phyloP scores from a whole-genome alignment of 2,113 vertebrate genomes.

The Myrmecophaga tridactyla region DNA sequence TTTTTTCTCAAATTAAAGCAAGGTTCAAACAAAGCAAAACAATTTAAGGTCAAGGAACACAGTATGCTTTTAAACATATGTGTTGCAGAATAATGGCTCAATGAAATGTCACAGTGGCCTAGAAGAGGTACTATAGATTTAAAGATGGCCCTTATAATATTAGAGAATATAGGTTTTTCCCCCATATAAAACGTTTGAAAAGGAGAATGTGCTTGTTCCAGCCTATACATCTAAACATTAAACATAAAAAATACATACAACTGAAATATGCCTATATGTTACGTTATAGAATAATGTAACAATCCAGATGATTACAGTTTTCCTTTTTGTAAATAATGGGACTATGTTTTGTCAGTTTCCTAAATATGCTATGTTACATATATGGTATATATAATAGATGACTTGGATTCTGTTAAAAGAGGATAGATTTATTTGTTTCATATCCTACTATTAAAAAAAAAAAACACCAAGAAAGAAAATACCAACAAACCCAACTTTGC shows the following conservation, averaged over 20 bases:
- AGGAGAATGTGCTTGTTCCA: not conserved
- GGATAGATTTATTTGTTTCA: not conserved
- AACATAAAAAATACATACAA: not conserved
- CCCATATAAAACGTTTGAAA: not conserved
- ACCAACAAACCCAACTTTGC: not conserved
- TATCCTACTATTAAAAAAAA: not conserved
- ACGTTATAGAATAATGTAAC: not conserved
- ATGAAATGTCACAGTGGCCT: not conserved
- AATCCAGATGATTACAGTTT: not conserved
- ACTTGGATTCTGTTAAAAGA: not conserved
- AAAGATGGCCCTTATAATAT: not conserved
- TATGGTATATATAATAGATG: not conserved
- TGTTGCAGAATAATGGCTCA: not conserved
- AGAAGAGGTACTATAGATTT: not conserved
- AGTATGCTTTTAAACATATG: not conserved
- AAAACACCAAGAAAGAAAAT: no score
- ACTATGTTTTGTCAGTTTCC: not conserved
- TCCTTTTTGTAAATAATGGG: not conserved
- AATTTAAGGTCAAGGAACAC: conserved; percentile 33
- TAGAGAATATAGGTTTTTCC: not conserved
- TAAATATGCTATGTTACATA: not conserved
- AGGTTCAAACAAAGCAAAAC: conserved; percentile 23
- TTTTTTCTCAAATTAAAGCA: not conserved
- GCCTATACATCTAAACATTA: not conserved
- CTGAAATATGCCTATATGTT: not conserved